A percentile compares a stretch with the other conserved stretches of the same genome.
Evolutionary conservation across 2,113 vertebrate genomes (phyloP).

Genomic region (Poeciliopsis prolifica): DNA sequence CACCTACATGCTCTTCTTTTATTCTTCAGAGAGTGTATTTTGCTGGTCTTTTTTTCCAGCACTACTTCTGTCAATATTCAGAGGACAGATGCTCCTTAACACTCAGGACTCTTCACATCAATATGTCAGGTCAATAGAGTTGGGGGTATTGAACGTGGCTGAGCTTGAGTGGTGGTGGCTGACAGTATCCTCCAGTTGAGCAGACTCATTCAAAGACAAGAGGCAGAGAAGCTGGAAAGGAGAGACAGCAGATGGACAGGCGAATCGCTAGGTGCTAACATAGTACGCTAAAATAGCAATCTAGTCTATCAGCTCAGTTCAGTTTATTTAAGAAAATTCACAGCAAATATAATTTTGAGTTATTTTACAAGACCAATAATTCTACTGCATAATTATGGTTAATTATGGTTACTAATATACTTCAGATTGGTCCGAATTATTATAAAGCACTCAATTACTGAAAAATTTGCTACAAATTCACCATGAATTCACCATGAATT

Average conservation of each 20-base stretch:
- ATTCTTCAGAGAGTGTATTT: neutral
- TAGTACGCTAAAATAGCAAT: slow-evolving; percentile 1
- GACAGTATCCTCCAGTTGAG: slow-evolving; percentile 27
- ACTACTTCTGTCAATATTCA: slow-evolving; percentile 43
- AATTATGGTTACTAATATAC: too few species aligned
- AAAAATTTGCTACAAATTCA: too few species aligned
- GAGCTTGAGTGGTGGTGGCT: slow-evolving; percentile 29
- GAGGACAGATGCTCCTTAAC: slow-evolving; percentile 63
- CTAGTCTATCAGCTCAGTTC: too few species aligned
- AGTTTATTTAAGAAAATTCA: too few species aligned
- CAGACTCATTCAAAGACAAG: slow-evolving; percentile 34
- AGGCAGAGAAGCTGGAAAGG: neutral
- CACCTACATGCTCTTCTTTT: neutral
- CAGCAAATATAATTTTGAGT: too few species aligned
- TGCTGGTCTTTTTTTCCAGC: neutral
- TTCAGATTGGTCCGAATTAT: too few species aligned
- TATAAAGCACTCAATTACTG: too few species aligned
- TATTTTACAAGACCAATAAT: too few species aligned
- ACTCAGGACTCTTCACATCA: slow-evolving; percentile 57
- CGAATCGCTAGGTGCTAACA: slow-evolving; percentile 19
- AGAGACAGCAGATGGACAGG: slow-evolving; percentile 1
- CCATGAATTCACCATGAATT: too few species aligned
- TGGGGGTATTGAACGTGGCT: slow-evolving; percentile 71
- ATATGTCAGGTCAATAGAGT: slow-evolving; percentile 76
- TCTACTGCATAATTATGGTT: too few species aligned